Base-by-base conservation (phyloP, 1,140 invertebrate species). In the Venturia canescens region DNA sequence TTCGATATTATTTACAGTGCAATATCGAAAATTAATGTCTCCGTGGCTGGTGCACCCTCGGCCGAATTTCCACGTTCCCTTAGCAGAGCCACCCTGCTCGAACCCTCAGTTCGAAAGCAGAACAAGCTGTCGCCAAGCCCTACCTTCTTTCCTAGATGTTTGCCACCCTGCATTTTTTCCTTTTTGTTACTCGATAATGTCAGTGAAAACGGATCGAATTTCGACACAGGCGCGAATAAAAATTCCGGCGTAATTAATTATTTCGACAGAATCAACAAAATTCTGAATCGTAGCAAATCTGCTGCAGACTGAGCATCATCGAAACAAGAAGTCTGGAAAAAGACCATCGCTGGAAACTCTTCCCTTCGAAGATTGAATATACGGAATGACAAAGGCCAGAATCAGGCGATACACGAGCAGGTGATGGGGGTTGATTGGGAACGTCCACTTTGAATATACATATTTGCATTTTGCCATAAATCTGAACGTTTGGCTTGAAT, bases 1-100 rank as follows among this genome's bases (percentile, higher is more conserved):
- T 78, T 81, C 80, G 79, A 78, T 83, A 82, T 84, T 86, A 86
- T 86, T 86, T 86, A 86, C 84, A 84, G 77, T 69, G 83, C 69
- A 85, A 86, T 86, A 85, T 86, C 75, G 80, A 66, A 80, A 86
- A 86, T 84, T 83, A 84, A 86, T 86, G 83, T 80, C 69, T 44
- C 3, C 60, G 23, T 23, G 60, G 26, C 21, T 50, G 48, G 57
- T 57, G 31, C 48, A 48, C n/a, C 60, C 71, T 53, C 29, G 3
- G 27, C 60, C 76, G 57, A 69, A 78, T 44, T 78, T 66, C 31
- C 48, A 34, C 50, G 23, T 44, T 11, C 60, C 26, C 76, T 27
- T 15, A 29, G n/a, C n/a, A n/a, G 31, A 27, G 15, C 38, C 1
- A 13, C 44, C 50, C 29, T 50, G 1, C 16, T 76, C 13, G 5